Percentiles rank a stretch among this genome's conserved stretches.
Conservation (phyloP, 92 coral and sea anemone genomes). For the Actinostola sp. region DNA sequence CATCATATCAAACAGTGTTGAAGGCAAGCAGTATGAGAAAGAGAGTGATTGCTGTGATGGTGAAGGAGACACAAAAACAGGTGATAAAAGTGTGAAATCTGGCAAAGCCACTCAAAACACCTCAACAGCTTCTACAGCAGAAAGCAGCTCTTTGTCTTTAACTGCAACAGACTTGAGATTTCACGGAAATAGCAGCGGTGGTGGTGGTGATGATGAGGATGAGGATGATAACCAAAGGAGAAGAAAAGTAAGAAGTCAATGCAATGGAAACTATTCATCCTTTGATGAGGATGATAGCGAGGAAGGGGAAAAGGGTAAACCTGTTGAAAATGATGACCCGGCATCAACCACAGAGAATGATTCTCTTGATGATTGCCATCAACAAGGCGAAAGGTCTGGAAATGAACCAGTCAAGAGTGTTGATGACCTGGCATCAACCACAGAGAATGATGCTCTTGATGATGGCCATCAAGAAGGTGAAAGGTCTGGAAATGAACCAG, state of each 20-base stretch:
- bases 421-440: no score
- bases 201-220: conserved; percentile 14
- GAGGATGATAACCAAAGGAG: neutral
- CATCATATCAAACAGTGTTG: neutral
- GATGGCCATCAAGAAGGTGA: no score
- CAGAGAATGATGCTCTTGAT: no score
- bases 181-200: neutral
- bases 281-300: neutral
- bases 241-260: neutral
- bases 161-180: neutral
- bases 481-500: no score
- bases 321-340: no score
- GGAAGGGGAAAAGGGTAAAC: no score
- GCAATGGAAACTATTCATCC: neutral
- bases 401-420: no score
- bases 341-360: no score
- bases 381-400: no score
- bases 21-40: neutral
- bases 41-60: conserved; percentile 2
- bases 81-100: no score
- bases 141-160: neutral
- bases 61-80: neutral
- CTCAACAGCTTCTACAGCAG: neutral
- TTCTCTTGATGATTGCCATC: no score
- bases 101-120: neutral